These are phyloP conservation scores for Pristionchus maxplancki DNA, from an alignment of 2,888 invertebrate genomes.

Conservation along the genomic window DNA sequence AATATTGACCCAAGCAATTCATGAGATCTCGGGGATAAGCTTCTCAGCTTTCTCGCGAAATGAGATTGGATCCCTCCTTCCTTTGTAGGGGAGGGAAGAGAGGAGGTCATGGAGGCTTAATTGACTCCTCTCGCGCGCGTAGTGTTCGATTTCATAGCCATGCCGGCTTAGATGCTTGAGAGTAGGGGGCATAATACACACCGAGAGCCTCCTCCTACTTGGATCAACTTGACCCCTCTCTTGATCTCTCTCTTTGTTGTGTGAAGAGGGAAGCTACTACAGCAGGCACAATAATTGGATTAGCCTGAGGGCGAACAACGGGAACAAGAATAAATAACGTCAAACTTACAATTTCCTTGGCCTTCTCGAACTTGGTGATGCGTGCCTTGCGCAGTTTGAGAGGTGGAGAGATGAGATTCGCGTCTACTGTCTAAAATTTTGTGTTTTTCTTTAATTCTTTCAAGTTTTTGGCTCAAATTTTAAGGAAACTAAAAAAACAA, in stretches of 20 bases:
- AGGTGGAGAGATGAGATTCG: constrained; percentile 71
- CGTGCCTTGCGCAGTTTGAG: constrained; percentile 69
- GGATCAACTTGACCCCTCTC: constrained; percentile 45
- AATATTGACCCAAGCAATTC: constrained; percentile 42
- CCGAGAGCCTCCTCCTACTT: neutral
- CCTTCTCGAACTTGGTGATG: constrained; percentile 73
- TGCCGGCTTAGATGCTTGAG: constrained; percentile 47
- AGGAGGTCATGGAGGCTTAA: constrained; percentile 45
- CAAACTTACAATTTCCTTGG: constrained; percentile 63
- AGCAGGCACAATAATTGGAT: constrained; percentile 52
- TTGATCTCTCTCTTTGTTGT: neutral
- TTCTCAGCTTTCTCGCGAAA: constrained; percentile 39
- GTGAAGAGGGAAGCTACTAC: constrained; percentile 1
- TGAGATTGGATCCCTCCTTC: constrained; percentile 35
- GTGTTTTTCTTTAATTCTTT: too few relatives aligned
- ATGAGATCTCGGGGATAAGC: constrained; percentile 34
- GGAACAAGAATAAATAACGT: too few relatives aligned
- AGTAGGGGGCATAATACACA: constrained; percentile 35
- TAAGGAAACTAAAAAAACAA: too few relatives aligned
- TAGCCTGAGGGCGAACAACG: neutral
- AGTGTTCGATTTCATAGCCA: constrained; percentile 50
- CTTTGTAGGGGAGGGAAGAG: constrained; percentile 24
- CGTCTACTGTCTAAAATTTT: constrained; percentile 56
- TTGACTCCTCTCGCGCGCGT: constrained; percentile 39
- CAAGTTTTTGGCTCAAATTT: too few relatives aligned